These are phyloP conservation scores for Leucopsar rothschildi DNA, from an alignment of 2,113 vertebrate species.

Conservation along the genomic window DNA sequence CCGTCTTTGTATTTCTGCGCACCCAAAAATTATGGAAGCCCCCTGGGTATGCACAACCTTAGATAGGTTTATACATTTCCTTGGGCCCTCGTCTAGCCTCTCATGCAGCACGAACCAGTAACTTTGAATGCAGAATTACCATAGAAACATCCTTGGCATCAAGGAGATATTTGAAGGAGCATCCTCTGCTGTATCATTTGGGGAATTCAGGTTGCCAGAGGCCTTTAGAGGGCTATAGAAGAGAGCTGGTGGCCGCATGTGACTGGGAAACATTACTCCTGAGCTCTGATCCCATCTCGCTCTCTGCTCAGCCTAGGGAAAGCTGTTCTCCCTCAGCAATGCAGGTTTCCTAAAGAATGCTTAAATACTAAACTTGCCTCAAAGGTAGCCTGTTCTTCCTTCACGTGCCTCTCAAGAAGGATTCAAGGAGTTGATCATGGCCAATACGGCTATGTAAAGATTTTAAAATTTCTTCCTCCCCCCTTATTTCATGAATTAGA, in stretches of 20 bases:
- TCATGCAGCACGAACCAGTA: not conserved
- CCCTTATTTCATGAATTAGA: not conserved
- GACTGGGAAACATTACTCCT: not conserved
- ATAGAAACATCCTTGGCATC: slow-evolving; percentile 45
- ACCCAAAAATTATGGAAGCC: slow-evolving; percentile 36
- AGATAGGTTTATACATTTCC: slow-evolving; percentile 33
- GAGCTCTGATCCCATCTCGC: not conserved
- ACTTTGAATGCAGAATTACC: slow-evolving; percentile 26
- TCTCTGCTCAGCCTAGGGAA: not conserved
- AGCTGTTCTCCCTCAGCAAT: not conserved
- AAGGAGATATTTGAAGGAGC: slow-evolving; percentile 24
- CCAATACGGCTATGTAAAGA: not conserved
- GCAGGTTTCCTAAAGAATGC: not conserved
- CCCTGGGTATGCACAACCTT: slow-evolving; percentile 25
- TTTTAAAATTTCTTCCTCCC: not conserved
- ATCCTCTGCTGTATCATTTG: not conserved
- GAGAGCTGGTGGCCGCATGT: not conserved
- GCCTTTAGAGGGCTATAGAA: not conserved
- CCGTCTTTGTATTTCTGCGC: not conserved
- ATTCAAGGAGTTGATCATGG: not conserved
- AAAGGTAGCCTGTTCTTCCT: not conserved
- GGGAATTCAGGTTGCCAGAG: not conserved
- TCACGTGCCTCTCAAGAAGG: not conserved
- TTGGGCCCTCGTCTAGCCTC: not conserved
- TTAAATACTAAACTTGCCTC: not conserved